Percentiles rank a stretch among this genome's conserved stretches.
Evolutionary conservation across 2,797 vertebrate species (phyloP).

Genomic region (Hydrolagus colliei): DNA sequence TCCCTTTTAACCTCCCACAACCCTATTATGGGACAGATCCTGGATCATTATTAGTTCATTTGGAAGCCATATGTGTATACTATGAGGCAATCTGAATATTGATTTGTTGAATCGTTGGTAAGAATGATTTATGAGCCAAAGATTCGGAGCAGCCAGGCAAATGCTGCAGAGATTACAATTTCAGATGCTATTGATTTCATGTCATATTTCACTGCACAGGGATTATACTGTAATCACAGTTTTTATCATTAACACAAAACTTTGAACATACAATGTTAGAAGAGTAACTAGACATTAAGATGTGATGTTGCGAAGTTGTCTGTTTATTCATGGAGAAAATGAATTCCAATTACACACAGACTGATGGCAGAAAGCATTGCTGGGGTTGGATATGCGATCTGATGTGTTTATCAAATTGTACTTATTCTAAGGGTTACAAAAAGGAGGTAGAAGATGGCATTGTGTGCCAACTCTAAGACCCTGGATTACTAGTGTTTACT

Average conservation of each 20-base stretch:
- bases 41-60: slow-evolving; percentile 74
- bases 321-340: not conserved
- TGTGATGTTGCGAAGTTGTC: not conserved
- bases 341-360: not conserved
- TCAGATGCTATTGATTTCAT: slow-evolving; percentile 51
- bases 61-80: slow-evolving; percentile 69
- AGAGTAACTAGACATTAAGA: not conserved
- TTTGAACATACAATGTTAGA: not conserved
- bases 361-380: not conserved
- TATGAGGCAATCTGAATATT: slow-evolving; percentile 78
- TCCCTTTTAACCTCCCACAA: not conserved
- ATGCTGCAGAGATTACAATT: slow-evolving; percentile 51
- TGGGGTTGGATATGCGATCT: not conserved
- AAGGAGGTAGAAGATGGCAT: not conserved
- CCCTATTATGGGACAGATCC: slow-evolving; percentile 53
- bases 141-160: slow-evolving; percentile 60
- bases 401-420: slow-evolving; percentile 13
- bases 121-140: slow-evolving; percentile 75
- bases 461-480: not conserved
- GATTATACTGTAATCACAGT: slow-evolving; percentile 45
- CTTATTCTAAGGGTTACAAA: not conserved
- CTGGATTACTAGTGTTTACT: slow-evolving; percentile 8
- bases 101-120: slow-evolving; percentile 80
- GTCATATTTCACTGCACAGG: slow-evolving; percentile 48
- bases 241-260: slow-evolving; percentile 40